Evolutionary conservation across 2,113 vertebrate genomes (phyloP), one percentile per base, ranked within the genome.

Genomic region (Alces alces): DNA sequence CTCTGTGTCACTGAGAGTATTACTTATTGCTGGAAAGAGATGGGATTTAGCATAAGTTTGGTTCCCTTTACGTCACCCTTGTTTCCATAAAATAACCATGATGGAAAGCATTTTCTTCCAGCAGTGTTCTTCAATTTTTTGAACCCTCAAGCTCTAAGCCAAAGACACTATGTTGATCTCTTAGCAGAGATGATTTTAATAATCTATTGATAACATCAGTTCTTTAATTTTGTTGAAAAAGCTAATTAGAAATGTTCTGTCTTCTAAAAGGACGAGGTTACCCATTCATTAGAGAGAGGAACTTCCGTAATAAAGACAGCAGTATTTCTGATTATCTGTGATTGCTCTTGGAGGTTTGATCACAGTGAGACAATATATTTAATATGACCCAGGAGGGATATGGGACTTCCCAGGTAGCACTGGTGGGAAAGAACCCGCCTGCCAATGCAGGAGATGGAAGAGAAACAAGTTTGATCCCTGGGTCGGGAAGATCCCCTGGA

Each of bases 311-410:
- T 85, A 60, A 97, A 91, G 91, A 93, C 16, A 70, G 43, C 45
- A 85, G 1, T 89, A 76, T 93, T 93, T 93, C 78, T 93, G 76
- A 94, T 93, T 94, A 55, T 88, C 64, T 96, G 83, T 89, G 33
- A 85, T 55, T 89, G 54, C 47, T 66, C 55, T n/a, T 36, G 11
- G 64, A 88, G 82, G 8, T 95, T 84, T 76, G 80, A n/a, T 28
- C 86, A 57, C 5, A 4, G 25, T 92, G 55, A 70, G 45, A 91
- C 39, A 66, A 21, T 55, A 33, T 43, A 25, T 79, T 61, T 54
- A 54, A 21, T 66, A 43, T 6, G n/a, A n/a, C 39, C 58, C 45
- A 61, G n/a, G 21, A 19, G 39, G 50, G 19, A 23, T 78, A n/a
- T 88, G 80, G 36, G 16, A 19, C 36, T 70, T 70, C n/a, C 19